A percentile compares a stretch with the other conserved stretches of the same genome.
Evolutionary conservation across 37 sponge, comb jelly and placozoan species (phyloP).

Genomic region (Oopsacas minuta): DNA sequence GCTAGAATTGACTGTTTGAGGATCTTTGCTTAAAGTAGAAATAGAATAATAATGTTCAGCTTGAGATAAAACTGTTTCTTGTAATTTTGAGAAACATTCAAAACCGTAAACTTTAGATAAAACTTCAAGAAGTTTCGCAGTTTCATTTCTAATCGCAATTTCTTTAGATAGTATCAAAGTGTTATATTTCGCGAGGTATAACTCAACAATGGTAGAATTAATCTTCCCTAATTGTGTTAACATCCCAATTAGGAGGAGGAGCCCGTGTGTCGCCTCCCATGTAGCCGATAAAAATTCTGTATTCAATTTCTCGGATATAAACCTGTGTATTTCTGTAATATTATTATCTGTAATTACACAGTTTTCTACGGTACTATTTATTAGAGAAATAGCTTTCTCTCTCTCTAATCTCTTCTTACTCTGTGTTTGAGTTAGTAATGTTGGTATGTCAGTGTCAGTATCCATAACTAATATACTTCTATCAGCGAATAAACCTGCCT

Average conservation of each 20-base stretch:
- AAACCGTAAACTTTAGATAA: background rate
- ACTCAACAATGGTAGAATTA: background rate
- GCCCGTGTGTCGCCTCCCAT: background rate
- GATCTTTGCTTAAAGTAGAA: background rate
- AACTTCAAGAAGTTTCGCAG: constrained; percentile 7
- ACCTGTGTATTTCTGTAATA: background rate
- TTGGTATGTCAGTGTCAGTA: background rate
- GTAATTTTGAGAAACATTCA: background rate
- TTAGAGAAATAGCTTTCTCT: background rate
- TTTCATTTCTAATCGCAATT: background rate
- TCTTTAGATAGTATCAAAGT: background rate
- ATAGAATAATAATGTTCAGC: constrained; percentile 7
- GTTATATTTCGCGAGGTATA: constrained; percentile 15
- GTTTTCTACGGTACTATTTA: background rate
- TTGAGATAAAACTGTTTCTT: background rate
- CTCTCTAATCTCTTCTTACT: background rate
- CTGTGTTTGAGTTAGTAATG: background rate
- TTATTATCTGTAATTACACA: background rate
- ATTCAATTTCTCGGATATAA: background rate
- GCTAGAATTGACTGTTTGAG: background rate
- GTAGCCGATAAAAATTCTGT: background rate
- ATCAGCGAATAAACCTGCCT: no score
- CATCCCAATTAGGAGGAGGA: background rate
- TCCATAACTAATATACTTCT: no score
- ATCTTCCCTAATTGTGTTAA: background rate